A percentile compares a stretch with the other conserved stretches of the same genome.
Evolutionary conservation across 2,797 vertebrate genomes (phyloP).

Genomic region (Pampus argenteus): DNA sequence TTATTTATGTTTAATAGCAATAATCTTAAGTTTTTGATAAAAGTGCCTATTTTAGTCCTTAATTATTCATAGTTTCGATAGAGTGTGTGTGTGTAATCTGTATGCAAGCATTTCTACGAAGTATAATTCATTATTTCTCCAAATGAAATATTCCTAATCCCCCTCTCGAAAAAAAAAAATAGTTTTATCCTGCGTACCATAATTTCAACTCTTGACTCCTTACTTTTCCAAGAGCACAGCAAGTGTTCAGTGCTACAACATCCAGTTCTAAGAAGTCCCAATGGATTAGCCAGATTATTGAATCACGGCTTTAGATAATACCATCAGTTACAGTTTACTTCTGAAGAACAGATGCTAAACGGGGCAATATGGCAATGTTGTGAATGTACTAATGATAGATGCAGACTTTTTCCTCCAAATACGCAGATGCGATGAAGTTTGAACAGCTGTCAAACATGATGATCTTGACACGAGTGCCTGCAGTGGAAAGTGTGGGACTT

Average conservation of each 20-base stretch:
- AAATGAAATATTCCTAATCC: constrained; percentile 75
- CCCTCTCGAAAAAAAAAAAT: too few relatives aligned
- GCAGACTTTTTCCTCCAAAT: constrained; percentile 73
- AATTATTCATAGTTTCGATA: constrained; percentile 31
- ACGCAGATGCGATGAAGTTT: constrained; percentile 79
- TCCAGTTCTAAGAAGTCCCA: constrained; percentile 77
- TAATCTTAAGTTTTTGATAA: constrained; percentile 15
- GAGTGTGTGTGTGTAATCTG: constrained; percentile 30
- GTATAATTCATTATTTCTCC: constrained; percentile 66
- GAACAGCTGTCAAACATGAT: constrained; percentile 83
- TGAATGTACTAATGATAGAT: constrained; percentile 79
- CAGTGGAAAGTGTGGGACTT: constrained; percentile 70
- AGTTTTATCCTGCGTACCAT: constrained; percentile 68
- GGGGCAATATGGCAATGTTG: constrained; percentile 76
- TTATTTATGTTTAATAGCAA: constrained; percentile 51
- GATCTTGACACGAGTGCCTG: constrained; percentile 79
- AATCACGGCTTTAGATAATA: constrained; percentile 85
- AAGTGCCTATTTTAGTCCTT: constrained; percentile 14
- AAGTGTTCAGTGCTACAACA: constrained; percentile 77
- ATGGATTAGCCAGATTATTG: constrained; percentile 84
- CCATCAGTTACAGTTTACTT: constrained; percentile 84
- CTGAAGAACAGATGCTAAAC: constrained; percentile 79
- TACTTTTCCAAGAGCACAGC: constrained; percentile 78
- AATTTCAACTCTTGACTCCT: constrained; percentile 74
- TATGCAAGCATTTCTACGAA: constrained; percentile 24